Base-by-base conservation (phyloP, 2,888 invertebrate species). In the Drosophila buzzatii region DNA sequence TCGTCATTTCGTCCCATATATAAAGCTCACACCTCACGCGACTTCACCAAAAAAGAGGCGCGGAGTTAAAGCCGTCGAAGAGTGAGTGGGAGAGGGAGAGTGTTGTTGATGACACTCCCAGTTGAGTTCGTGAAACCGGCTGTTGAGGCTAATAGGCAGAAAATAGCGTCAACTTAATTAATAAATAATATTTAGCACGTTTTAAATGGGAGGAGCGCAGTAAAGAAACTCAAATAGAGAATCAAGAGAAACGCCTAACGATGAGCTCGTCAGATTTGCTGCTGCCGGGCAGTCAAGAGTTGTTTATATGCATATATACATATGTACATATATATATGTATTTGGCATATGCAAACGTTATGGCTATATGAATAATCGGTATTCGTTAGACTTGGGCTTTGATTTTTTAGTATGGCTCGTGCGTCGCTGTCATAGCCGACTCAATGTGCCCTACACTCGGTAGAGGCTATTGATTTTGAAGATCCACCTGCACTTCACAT, bases 131-230 rank as follows among this genome's bases (percentile, higher is more conserved):
- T 52, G 67, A 70, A 80, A 70, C 82, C 65, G 73, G 51, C 77
- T 76, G 61, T 8, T 31, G 41, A 44, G 52, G 65, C 69, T 74
- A 75, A 79, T 75, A 67, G 77, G 58, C 70, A 67, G 77, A 80
- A 76, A 70, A 79, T 64, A 77, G 67, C 90, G 82, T 80, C 82
- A 81, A 82, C 78, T 89, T 89, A 91, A 90, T 89, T 91, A 91
- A 90, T 90, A 90, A 90, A 80, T 85, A 89, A 85, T 86, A 81
- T 90, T 90, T 88, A 86, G 78, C 89, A 76, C 72, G 77, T 77
- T 81, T 85, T 67, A 73, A 55, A 78, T 64, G 56, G 49, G 18
- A 18, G 41, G 37, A 56, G 64, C 12, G 69, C 49, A 49, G 64
- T 6, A 37, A 18, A 35, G 51, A 37, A 20, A 42, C 42, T 42